Base-by-base conservation (phyloP, 2,888 invertebrate species). In the Bimastos eiseni region DNA sequence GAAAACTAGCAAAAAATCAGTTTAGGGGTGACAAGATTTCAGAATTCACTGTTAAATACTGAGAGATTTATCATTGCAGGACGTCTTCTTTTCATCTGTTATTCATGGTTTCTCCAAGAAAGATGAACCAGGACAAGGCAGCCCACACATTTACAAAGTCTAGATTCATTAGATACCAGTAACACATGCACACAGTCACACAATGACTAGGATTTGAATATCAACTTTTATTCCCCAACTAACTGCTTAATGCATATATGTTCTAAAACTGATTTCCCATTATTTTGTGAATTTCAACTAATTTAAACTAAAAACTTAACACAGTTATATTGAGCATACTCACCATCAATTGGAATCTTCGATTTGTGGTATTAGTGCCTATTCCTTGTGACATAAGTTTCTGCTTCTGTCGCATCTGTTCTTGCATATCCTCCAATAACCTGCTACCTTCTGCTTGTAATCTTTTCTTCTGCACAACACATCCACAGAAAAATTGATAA, bases 301-400 rank as follows among this genome's bases (percentile, higher is more conserved):
- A 30, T 70, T 70, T n/a, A 11, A n/a, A 70, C n/a, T n/a, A 70
- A 70, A 3, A 70, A 30, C 0, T 70, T 5, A 30, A 70, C 2
- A 70, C n/a, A 70, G n/a, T 1, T n/a, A n/a, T 70, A n/a, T n/a
- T 30, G 8, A 70, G 70, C 30, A n/a, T n/a, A 70, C 70, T 70
- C 70, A 70, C 70, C 70, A 70, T n/a, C 70, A 70, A n/a, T n/a
- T 70, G 70, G n/a, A 70, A 70, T 70, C 70, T n/a, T 70, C 70
- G 70, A 70, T 8, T 70, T 70, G 70, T 70, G 70, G 70, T n/a
- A 70, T 70, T 70, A 70, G 70, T 11, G 70, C n/a, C n/a, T n/a
- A n/a, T 30, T 70, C 70, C n/a, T 70, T 70, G 30, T n/a, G 70
- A 70, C n/a, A n/a, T n/a, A 30, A 11, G 2, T n/a, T 70, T 70